Percentiles rank a stretch among this genome's conserved stretches.
phyloP scores from a whole-genome alignment of 2,797 vertebrate species.

The Neoniphon sammara region DNA sequence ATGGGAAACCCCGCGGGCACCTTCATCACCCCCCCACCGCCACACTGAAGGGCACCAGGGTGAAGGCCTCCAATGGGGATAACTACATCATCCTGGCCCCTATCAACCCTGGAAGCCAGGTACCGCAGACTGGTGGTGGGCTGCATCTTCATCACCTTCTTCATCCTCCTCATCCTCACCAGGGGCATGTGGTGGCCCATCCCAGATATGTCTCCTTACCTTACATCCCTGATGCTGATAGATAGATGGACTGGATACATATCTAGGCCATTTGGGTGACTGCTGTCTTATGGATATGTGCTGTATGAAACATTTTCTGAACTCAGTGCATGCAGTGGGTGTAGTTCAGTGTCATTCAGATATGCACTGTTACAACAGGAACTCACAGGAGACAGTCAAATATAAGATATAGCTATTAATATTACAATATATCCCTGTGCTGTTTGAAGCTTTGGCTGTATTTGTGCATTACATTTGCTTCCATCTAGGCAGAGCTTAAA shows the following conservation, averaged over 20 bases:
- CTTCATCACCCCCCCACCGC: constrained; percentile 78
- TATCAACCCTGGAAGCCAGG: constrained; percentile 92
- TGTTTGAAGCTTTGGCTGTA: constrained; percentile 46
- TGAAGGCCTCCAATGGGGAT: constrained; percentile 87
- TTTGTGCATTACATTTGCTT: constrained; percentile 33
- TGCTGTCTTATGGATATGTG: constrained; percentile 47
- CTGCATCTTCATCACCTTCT: constrained; percentile 81
- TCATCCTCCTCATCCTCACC: constrained; percentile 76
- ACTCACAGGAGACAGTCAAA: constrained; percentile 24
- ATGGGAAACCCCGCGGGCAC: constrained; percentile 68
- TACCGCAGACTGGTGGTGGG: constrained; percentile 81
- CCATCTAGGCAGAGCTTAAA: constrained; percentile 31
- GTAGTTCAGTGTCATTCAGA: constrained; percentile 42
- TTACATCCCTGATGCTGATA: constrained; percentile 74
- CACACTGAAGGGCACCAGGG: constrained; percentile 84
- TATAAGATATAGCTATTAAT: constrained; percentile 21
- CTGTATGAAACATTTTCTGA: constrained; percentile 41
- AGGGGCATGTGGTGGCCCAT: constrained; percentile 78
- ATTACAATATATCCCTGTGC: constrained; percentile 49
- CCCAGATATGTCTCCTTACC: constrained; percentile 83
- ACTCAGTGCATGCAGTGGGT: constrained; percentile 35
- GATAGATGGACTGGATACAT: constrained; percentile 72
- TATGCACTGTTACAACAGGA: constrained; percentile 18
- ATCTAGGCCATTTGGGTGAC: constrained; percentile 47
- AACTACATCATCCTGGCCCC: constrained; percentile 96